phyloP scores from a whole-genome alignment of 2,888 invertebrate species.

The Sarcophaga caerulescens region DNA sequence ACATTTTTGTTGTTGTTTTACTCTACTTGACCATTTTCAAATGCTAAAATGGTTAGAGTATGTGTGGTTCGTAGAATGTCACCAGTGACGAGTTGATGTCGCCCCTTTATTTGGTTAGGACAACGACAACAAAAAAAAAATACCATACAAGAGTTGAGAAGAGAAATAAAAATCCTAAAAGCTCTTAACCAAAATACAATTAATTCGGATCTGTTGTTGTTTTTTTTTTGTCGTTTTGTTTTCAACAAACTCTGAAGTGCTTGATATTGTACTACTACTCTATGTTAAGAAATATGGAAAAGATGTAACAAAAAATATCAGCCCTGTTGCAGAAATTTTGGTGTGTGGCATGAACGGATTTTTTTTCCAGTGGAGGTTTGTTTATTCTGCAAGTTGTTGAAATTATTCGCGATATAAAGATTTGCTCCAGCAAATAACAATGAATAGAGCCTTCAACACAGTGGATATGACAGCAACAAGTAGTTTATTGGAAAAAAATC shows the following conservation, averaged over 20 bases:
- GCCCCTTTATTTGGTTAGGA: neutral
- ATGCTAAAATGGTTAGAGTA: neutral
- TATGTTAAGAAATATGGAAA: neutral
- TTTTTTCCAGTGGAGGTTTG: too few species aligned
- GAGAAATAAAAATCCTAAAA: slow-evolving; percentile 6
- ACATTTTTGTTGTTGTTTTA: neutral
- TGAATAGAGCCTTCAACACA: too few species aligned
- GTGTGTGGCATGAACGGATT: too few species aligned
- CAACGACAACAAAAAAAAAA: neutral
- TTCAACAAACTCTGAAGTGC: neutral
- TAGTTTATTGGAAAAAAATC: too few species aligned
- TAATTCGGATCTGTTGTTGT: slow-evolving; percentile 1
- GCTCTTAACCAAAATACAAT: slow-evolving; percentile 24
- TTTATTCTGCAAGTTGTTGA: too few species aligned
- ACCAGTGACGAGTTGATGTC: too few species aligned
- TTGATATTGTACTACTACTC: slow-evolving; percentile 8
- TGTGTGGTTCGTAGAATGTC: neutral
- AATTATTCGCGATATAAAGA: too few species aligned
- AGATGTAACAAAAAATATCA: neutral
- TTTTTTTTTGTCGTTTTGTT: neutral
- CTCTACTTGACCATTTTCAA: too few species aligned
- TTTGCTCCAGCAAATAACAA: too few species aligned
- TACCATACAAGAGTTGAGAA: neutral
- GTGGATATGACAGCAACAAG: too few species aligned
- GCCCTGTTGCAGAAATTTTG: neutral